phyloP scores from a whole-genome alignment of 2,888 invertebrate species.

The Drosophila flavopinicola region DNA sequence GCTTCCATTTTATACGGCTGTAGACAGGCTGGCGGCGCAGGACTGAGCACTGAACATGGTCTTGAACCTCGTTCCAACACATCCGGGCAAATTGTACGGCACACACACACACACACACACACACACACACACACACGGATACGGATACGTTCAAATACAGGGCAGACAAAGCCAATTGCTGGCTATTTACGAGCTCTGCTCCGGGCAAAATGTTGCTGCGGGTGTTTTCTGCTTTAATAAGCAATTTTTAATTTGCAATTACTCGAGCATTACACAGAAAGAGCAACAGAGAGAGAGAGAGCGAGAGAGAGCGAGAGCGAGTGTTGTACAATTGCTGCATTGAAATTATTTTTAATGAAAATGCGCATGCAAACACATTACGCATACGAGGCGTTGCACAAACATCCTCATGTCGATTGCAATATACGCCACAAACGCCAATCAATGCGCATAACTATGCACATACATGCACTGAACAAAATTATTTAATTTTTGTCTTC shows the following conservation, averaged over 20 bases:
- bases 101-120: constrained; percentile 2
- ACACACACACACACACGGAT: constrained; percentile 17
- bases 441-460: constrained; percentile 33
- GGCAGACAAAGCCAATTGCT: constrained; percentile 47
- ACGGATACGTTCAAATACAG: neutral
- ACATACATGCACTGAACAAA: constrained; percentile 1
- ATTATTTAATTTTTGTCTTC: neutral
- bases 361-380: constrained; percentile 68
- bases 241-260: constrained; percentile 80
- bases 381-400: constrained; percentile 67
- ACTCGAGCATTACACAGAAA: constrained; percentile 55
- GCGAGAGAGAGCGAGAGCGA: neutral
- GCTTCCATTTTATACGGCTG: constrained; percentile 55
- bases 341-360: constrained; percentile 73
- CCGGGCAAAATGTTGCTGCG: constrained; percentile 27
- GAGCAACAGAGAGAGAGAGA: neutral
- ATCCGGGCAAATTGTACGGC: constrained; percentile 35
- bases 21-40: constrained; percentile 50
- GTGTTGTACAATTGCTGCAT: constrained; percentile 9
- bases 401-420: constrained; percentile 38
- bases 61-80: constrained; percentile 30
- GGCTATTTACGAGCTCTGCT: constrained; percentile 54
- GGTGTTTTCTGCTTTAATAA: constrained; percentile 73
- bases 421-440: constrained; percentile 45
- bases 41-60: constrained; percentile 16